phyloP scores from a whole-genome alignment of 2,797 vertebrate species.

The Sebastes taczanowskii region DNA sequence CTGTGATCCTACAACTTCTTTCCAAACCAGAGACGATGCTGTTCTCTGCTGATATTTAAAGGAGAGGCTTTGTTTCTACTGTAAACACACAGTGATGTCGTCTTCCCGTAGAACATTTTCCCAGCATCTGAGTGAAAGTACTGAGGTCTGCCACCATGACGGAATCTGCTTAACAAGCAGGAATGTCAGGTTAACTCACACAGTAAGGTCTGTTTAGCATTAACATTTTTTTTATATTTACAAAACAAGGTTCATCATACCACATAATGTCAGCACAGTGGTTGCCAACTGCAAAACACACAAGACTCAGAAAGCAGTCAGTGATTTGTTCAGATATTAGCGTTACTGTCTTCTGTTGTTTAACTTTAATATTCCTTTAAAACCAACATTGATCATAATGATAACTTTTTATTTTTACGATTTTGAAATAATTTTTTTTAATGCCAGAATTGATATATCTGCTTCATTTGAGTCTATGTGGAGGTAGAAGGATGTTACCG shows the following conservation, averaged over 20 bases:
- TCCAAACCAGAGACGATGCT: conserved; percentile 14
- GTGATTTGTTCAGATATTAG: not conserved
- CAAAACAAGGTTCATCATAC: not conserved
- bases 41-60: conserved; percentile 57
- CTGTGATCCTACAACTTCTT: not conserved
- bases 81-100: conserved; percentile 52
- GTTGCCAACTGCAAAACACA: not conserved
- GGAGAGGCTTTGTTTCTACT: conserved; percentile 56
- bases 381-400: not conserved
- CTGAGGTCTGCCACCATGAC: conserved; percentile 17
- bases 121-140: conserved; percentile 32
- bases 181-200: conserved; percentile 6
- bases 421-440: no score
- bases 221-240: not conserved
- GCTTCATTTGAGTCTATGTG: no score
- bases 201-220: not conserved
- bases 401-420: no score
- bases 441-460: no score
- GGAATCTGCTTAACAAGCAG: conserved; percentile 39
- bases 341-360: not conserved
- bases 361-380: not conserved
- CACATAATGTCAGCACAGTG: not conserved
- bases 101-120: conserved; percentile 40
- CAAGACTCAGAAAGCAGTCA: not conserved
- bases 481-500: no score